Percentiles rank a stretch among this genome's conserved stretches.
phyloP scores from a whole-genome alignment of 2,797 vertebrate genomes.

The Tapirus indicus region DNA sequence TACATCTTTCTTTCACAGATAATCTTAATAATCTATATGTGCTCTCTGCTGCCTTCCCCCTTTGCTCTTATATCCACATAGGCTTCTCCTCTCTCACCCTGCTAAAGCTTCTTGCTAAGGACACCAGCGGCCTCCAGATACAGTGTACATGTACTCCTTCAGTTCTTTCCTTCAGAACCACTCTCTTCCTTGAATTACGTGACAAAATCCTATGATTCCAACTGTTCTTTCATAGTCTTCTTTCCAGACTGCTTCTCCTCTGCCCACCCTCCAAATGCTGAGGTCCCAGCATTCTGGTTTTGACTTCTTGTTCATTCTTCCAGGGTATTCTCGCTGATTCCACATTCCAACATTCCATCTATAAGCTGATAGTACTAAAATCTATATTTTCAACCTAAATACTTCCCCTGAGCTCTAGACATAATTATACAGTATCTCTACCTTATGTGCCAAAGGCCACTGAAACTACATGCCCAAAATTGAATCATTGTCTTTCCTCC shows the following conservation, averaged over 20 bases:
- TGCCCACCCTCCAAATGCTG: not conserved
- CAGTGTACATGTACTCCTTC: accelerated
- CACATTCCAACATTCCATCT: not conserved
- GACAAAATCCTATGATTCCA: not conserved
- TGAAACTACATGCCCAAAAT: not conserved
- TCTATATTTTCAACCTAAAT: not conserved
- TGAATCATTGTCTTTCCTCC: not conserved
- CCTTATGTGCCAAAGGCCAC: not conserved
- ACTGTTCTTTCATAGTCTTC: not conserved
- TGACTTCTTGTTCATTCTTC: not conserved
- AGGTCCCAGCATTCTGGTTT: not conserved
- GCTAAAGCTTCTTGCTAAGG: not conserved
- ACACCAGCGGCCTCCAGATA: not conserved
- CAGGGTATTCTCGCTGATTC: not conserved
- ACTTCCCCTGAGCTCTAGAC: not conserved
- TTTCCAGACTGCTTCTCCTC: not conserved
- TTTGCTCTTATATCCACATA: not conserved
- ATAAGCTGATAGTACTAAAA: not conserved
- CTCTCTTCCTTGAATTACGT: not conserved
- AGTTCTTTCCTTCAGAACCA: not conserved
- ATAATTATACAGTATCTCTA: not conserved
- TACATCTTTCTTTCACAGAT: not conserved
- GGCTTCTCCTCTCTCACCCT: accelerated
- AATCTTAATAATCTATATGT: not conserved
- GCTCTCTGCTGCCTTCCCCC: not conserved